Evolutionary conservation across 2,797 vertebrate genomes (phyloP).

Genomic region (Steatocranus sp.): DNA sequence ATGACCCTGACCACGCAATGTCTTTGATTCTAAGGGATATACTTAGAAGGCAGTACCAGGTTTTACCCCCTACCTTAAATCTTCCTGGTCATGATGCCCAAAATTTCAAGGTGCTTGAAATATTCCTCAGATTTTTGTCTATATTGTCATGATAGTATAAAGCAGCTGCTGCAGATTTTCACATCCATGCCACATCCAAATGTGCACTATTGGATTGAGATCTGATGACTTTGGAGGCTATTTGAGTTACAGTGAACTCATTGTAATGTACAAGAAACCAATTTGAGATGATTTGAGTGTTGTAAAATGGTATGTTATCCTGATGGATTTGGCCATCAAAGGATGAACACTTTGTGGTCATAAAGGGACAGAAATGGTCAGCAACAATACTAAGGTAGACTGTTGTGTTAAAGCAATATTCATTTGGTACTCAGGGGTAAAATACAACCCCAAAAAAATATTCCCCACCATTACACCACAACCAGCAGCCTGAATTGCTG

Average conservation of each 20-base stretch:
- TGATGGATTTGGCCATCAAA: not conserved
- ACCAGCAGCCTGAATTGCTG: not conserved
- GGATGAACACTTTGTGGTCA: fast-evolving
- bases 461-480: not conserved
- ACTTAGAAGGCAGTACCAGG: too few relatives aligned
- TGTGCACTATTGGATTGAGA: not conserved
- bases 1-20: fast-evolving
- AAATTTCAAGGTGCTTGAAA: not conserved
- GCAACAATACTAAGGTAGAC: not conserved
- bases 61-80: not conserved
- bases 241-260: fast-evolving
- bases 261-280: not conserved
- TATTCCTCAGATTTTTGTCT: not conserved
- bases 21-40: too few relatives aligned
- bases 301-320: fast-evolving
- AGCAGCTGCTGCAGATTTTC: not conserved
- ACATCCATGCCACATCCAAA: not conserved
- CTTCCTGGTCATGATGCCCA: fast-evolving
- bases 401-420: not conserved
- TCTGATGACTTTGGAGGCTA: not conserved
- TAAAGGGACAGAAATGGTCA: not conserved
- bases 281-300: not conserved
- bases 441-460: not conserved
- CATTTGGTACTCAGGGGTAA: not conserved
- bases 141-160: not conserved